A percentile compares a stretch with the other conserved stretches of the same genome.
phyloP scores from a whole-genome alignment of 1,140 invertebrate genomes.

The Portunus trituberculatus region DNA sequence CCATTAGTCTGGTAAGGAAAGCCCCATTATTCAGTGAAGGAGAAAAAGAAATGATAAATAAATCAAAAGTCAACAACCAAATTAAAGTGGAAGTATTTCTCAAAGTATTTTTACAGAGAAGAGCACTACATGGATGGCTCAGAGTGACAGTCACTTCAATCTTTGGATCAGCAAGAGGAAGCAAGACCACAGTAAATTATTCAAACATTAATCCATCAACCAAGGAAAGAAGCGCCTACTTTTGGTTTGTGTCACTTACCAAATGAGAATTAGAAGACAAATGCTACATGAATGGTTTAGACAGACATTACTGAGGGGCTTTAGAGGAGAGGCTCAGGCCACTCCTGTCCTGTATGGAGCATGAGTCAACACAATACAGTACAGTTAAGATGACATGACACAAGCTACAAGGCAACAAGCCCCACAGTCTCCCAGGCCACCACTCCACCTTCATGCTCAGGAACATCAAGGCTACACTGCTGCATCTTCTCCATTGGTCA shows the following conservation, averaged over 20 bases:
- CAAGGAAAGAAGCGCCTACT: not conserved
- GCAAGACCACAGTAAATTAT: constrained; percentile 13
- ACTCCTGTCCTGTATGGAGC: constrained; percentile 2
- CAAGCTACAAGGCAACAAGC: constrained; percentile 70
- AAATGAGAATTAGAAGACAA: constrained; percentile 9
- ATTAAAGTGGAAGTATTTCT: not conserved
- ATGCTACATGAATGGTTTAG: constrained; percentile 42
- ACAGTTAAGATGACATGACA: constrained; percentile 42
- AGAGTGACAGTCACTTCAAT: not conserved
- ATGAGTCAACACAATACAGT: not conserved
- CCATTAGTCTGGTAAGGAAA: not conserved
- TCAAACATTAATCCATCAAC: not conserved
- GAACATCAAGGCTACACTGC: not conserved
- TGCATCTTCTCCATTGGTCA: no score
- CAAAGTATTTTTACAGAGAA: not conserved
- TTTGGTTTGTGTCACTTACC: not conserved
- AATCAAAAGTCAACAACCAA: not conserved
- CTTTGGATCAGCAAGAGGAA: not conserved
- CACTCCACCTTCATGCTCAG: constrained; percentile 25
- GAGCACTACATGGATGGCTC: not conserved
- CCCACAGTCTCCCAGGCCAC: constrained; percentile 51
- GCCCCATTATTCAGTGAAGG: not conserved
- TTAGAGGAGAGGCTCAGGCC: constrained; percentile 8
- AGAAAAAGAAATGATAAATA: not conserved
- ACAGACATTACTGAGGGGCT: constrained; percentile 33